phyloP scores from a whole-genome alignment of 2,797 vertebrate species.

The Choloepus didactylus region DNA sequence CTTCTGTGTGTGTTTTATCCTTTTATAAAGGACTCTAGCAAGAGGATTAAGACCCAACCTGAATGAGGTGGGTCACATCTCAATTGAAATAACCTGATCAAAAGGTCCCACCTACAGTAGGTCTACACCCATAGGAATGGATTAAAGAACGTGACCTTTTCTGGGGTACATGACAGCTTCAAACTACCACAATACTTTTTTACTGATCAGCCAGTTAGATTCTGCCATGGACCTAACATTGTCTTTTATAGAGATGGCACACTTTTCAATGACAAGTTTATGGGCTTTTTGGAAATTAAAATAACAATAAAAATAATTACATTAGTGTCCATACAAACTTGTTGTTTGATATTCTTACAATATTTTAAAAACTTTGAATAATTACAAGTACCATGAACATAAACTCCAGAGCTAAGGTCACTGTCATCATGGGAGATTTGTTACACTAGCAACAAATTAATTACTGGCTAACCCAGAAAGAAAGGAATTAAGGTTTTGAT shows the following conservation, averaged over 20 bases:
- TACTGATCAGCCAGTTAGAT: not conserved
- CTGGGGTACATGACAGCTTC: no score
- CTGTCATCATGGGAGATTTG: not conserved
- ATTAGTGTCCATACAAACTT: not conserved
- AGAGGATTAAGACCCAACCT: no score
- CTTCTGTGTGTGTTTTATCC: no score
- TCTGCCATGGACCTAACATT: not conserved
- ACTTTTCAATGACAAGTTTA: not conserved
- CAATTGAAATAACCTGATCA: no score
- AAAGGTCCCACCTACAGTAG: no score
- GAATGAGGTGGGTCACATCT: no score
- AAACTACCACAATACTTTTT: not conserved
- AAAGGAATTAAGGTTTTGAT: conserved; percentile 44
- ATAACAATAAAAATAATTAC: conserved; percentile 62
- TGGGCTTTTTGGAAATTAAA: conserved; percentile 64
- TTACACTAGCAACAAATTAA: conserved; percentile 46
- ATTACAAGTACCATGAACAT: not conserved
- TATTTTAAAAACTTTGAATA: conserved; percentile 63
- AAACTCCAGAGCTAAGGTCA: conserved; percentile 10
- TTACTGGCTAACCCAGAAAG: conserved; percentile 30
- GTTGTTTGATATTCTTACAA: conserved; percentile 29
- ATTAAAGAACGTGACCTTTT: no score
- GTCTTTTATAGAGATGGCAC: not conserved
- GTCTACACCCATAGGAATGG: no score
- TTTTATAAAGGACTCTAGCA: no score